phyloP scores from a whole-genome alignment of 1,140 invertebrate genomes.

The Pseudomyrmex concolor region DNA sequence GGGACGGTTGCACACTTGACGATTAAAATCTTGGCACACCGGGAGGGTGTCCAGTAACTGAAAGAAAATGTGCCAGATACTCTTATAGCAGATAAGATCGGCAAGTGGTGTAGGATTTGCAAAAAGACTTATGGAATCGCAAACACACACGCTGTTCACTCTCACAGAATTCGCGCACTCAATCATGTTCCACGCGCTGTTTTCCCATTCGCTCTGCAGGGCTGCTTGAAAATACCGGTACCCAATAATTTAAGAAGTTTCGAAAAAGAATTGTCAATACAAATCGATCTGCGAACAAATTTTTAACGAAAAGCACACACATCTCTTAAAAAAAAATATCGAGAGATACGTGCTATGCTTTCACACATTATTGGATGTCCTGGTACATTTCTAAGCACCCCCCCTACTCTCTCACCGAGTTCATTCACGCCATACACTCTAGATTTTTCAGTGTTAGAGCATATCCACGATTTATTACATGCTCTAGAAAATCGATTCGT shows the following conservation, averaged over 20 bases:
- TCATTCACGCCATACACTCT: conserved; percentile 70
- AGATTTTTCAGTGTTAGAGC: conserved; percentile 83
- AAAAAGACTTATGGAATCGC: conserved; percentile 61
- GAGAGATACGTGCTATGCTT: no score
- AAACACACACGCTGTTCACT: conserved; percentile 40
- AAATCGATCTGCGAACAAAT: no score
- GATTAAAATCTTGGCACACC: conserved; percentile 99
- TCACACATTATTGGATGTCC: neutral
- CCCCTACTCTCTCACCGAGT: conserved; percentile 65
- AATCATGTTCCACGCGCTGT: conserved; percentile 39
- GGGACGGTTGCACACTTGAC: conserved; percentile 96
- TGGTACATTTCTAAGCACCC: conserved; percentile 41
- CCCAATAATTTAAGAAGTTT: conserved; percentile 6
- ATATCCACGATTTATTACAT: conserved; percentile 82
- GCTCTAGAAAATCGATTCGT: conserved; percentile 83
- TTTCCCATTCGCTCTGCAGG: neutral
- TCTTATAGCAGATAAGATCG: conserved; percentile 60
- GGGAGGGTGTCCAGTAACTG: conserved; percentile 99
- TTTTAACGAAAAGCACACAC: no score
- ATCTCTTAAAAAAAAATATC: neutral
- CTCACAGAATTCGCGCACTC: conserved; percentile 13
- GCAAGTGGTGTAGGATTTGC: conserved; percentile 35
- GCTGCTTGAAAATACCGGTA: conserved; percentile 11
- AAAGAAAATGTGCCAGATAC: conserved; percentile 86
- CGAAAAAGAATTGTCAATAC: no score